Evolutionary conservation across 2,888 invertebrate species (phyloP), one percentile per base, ranked within the genome.

Genomic region (Caenorhabditis sp.): DNA sequence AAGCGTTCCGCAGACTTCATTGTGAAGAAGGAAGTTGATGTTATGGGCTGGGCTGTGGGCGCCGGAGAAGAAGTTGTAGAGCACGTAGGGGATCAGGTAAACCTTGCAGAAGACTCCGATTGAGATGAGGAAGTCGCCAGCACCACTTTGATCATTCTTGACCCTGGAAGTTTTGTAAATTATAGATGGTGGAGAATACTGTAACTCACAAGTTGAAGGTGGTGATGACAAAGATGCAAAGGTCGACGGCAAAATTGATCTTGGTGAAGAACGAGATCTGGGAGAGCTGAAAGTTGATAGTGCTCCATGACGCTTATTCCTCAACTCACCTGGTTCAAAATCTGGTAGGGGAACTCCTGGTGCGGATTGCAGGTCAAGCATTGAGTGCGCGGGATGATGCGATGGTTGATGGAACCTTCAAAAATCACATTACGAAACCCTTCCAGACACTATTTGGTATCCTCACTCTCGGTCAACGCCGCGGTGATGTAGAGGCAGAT

Each of bases 61-160:
- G 24, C 79, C 79, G 22, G 79, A 70, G 41, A 79, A 70, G 70
- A 79, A 79, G 24, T 70, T 79, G 79, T 79, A 79, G 47, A 79
- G 64, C 12, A 79, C 47, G 41, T 79, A 79, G 16, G 79, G 79
- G 26, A 79, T 70, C n/a, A 79, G 49, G 54, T 79, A 79, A 70
- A 79, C 56, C 49, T 79, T 79, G 79, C 79, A 79, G 58, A 79
- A 79, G 12, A 79, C 79, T 1, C 79, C 79, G 28, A 70, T 79
- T 14, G 79, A 79, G 31, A 79, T 70, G 56, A 79, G 63, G 64
- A 79, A 79, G 49, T 79, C 79, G 12, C 70, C 70, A 63, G 79
- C 79, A 38, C 79, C 79, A 31, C 70, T 79, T 31, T 70, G 44
- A 26, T 79, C 64, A n/a, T 64, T 49, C n/a, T 79, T 79, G 19